Evolutionary conservation across 2,797 vertebrate species (phyloP).

Genomic region (Sebastes paucispinis): DNA sequence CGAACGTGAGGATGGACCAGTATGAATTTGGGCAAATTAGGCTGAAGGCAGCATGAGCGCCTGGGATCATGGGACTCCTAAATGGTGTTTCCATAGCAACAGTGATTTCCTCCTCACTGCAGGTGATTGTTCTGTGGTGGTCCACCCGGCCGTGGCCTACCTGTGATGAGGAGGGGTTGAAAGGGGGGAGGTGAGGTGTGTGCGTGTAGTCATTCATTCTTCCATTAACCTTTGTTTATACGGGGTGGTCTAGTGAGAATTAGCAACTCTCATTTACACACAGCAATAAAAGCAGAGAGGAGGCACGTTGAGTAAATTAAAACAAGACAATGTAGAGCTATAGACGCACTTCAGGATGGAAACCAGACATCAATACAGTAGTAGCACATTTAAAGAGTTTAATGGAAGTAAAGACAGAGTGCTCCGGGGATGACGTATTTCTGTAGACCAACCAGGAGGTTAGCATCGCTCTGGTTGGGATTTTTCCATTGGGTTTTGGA

Average conservation of each 20-base stretch:
- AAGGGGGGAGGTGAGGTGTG: background rate
- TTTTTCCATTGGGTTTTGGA: no score
- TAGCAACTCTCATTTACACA: constrained; percentile 14
- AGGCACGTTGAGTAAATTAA: background rate
- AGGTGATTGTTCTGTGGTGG: constrained; percentile 55
- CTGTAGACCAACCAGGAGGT: no score
- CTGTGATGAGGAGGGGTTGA: constrained; percentile 12
- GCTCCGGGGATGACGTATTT: no score
- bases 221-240: constrained; percentile 42
- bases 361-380: background rate
- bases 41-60: constrained; percentile 26
- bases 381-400: background rate
- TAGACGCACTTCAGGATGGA: background rate
- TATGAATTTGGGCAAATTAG: constrained; percentile 56
- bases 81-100: constrained; percentile 76
- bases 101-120: constrained; percentile 42
- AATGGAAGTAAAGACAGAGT: background rate
- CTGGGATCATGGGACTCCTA: constrained; percentile 46
- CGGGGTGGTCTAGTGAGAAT: background rate
- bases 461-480: no score
- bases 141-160: constrained; percentile 41
- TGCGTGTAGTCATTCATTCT: constrained; percentile 24
- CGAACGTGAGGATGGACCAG: constrained; percentile 9
- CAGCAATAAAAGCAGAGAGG: constrained; percentile 15
- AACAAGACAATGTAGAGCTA: background rate